A percentile compares a stretch with the other conserved stretches of the same genome.
Evolutionary conservation across 2,797 vertebrate genomes (phyloP).

Genomic region (Pogonophryne albipinna): DNA sequence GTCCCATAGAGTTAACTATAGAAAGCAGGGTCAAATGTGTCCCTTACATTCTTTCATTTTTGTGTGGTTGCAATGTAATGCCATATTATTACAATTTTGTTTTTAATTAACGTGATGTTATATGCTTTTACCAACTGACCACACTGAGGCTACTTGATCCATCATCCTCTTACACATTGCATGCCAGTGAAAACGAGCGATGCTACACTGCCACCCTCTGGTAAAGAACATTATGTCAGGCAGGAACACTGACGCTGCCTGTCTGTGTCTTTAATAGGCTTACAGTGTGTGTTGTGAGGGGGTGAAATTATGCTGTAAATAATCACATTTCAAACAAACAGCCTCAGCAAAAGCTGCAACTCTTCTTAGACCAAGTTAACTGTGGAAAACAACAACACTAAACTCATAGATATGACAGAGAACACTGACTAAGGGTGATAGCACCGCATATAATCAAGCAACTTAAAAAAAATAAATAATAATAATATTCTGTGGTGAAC

Average conservation of each 20-base stretch:
- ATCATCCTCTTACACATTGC: not conserved
- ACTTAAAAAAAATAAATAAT: not conserved
- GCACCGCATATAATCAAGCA: not conserved
- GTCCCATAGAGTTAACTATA: constrained; percentile 22
- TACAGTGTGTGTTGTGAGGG: not conserved
- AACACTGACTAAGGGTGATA: not conserved
- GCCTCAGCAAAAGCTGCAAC: no score
- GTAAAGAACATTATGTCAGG: constrained; percentile 4
- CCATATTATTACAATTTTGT: constrained; percentile 13
- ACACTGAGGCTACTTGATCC: not conserved
- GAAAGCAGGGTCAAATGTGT: not conserved
- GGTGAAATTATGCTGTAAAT: no score
- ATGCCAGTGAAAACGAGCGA: constrained; percentile 6
- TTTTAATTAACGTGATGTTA: not conserved
- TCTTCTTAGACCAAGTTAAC: no score
- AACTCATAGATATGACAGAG: not conserved
- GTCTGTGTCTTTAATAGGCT: not conserved
- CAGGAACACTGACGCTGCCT: not conserved
- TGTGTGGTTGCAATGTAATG: not conserved
- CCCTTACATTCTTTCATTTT: constrained; percentile 9
- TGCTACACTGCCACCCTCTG: constrained; percentile 71
- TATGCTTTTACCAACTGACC: constrained; percentile 10
- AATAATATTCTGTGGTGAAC: not conserved
- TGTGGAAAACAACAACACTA: no score
- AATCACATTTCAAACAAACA: no score